phyloP scores from a whole-genome alignment of 2,113 vertebrate genomes.

The Amphiprion ocellaris region DNA sequence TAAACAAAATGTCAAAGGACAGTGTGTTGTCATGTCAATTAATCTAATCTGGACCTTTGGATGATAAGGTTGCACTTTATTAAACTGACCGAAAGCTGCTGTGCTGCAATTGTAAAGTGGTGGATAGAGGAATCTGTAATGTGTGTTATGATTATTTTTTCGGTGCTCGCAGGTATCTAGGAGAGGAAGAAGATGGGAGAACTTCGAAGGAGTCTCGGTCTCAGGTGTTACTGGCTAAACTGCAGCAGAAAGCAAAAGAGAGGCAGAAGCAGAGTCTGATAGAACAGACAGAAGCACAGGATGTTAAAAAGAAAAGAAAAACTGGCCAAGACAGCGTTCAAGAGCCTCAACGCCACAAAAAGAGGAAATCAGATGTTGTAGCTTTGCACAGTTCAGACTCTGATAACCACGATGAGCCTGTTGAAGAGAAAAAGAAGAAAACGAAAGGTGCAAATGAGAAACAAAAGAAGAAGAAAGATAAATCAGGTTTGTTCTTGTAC shows the following conservation, averaged over 20 bases:
- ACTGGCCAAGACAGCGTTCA: neutral
- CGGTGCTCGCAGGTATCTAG: constrained; percentile 83
- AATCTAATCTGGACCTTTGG: no score
- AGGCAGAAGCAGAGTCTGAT: constrained; percentile 78
- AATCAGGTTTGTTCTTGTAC: constrained; percentile 39
- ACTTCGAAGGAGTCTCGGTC: constrained; percentile 74
- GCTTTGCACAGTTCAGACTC: neutral
- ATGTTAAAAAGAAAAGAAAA: constrained; percentile 38
- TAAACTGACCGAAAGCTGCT: no score
- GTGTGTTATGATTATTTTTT: neutral
- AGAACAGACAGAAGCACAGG: neutral
- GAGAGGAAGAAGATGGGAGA: constrained; percentile 78
- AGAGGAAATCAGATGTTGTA: constrained; percentile 31
- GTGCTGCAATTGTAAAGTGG: no score
- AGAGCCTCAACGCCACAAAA: constrained; percentile 35
- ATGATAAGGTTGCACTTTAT: no score
- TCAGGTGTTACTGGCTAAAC: constrained; percentile 85
- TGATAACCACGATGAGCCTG: neutral
- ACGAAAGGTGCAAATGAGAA: constrained; percentile 14
- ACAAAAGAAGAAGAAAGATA: constrained; percentile 24
- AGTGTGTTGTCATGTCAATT: no score
- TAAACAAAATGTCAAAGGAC: no score
- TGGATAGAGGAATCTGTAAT: neutral
- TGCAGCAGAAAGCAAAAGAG: constrained; percentile 87
- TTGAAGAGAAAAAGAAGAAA: constrained; percentile 8